phyloP scores from a whole-genome alignment of 2,113 vertebrate species.

The Sakesphorus luctuosus region DNA sequence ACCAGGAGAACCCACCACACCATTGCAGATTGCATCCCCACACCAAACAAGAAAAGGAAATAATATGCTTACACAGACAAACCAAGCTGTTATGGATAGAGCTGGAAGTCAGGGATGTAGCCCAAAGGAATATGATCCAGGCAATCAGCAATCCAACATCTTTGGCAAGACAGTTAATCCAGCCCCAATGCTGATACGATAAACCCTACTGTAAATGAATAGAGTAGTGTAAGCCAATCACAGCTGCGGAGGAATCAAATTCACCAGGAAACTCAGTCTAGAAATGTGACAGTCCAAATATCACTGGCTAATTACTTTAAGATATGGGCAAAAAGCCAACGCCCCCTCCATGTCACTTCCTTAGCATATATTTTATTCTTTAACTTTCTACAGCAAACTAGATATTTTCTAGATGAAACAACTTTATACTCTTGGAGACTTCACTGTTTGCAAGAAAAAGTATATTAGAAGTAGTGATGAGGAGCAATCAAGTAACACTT shows the following conservation, averaged over 20 bases:
- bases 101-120: neutral
- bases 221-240: neutral
- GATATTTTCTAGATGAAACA: neutral
- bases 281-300: conserved; percentile 5
- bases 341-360: neutral
- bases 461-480: neutral
- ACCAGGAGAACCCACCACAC: too few species aligned
- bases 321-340: neutral
- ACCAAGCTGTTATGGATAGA: neutral
- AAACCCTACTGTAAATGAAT: neutral
- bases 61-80: neutral
- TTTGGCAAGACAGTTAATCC: neutral
- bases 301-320: conserved; percentile 1
- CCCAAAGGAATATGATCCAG: neutral
- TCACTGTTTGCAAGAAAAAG: neutral
- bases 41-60: neutral
- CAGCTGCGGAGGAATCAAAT: neutral
- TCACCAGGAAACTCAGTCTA: neutral
- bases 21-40: too few species aligned
- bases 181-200: neutral
- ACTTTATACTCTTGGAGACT: neutral
- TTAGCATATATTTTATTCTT: neutral
- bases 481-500: neutral
- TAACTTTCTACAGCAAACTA: neutral
- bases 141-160: neutral